Evolutionary conservation across 2,113 vertebrate genomes (phyloP).

Genomic region (Stictonetta naevosa): DNA sequence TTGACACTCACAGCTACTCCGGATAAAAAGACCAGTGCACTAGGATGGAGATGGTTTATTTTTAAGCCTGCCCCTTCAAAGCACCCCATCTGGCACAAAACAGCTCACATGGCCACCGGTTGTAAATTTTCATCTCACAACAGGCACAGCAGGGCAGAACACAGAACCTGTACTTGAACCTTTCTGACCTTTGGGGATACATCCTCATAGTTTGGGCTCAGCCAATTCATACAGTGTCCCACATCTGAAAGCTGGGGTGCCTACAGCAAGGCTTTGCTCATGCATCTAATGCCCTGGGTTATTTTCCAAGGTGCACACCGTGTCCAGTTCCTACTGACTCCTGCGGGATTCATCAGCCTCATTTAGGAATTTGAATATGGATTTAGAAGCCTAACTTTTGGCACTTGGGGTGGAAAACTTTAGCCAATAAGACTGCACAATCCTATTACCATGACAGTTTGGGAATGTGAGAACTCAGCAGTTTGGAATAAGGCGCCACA

Average conservation of each 20-base stretch:
- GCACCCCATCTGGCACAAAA: neutral
- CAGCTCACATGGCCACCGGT: neutral
- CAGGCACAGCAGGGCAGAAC: neutral
- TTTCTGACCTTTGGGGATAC: neutral
- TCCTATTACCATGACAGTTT: constrained; percentile 15
- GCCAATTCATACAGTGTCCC: neutral
- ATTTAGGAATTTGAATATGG: neutral
- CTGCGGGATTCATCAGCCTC: neutral
- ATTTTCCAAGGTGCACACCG: neutral
- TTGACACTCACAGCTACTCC: neutral
- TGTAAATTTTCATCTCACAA: neutral
- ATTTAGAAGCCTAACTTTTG: neutral
- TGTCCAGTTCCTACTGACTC: neutral
- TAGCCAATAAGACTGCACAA: neutral
- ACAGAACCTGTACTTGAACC: neutral
- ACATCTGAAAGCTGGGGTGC: neutral
- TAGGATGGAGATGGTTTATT: neutral
- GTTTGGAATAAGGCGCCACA: constrained; percentile 38
- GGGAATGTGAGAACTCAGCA: constrained; percentile 36
- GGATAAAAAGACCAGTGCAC: neutral
- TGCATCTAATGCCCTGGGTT: neutral
- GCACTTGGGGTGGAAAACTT: constrained; percentile 19
- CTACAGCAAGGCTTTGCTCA: neutral
- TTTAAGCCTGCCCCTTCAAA: neutral
- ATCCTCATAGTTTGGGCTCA: neutral